Percentiles rank a stretch among this genome's conserved stretches.
These are phyloP conservation scores for Congeria kusceri DNA, from an alignment of 2,888 invertebrate genomes.

Conservation along the genomic window DNA sequence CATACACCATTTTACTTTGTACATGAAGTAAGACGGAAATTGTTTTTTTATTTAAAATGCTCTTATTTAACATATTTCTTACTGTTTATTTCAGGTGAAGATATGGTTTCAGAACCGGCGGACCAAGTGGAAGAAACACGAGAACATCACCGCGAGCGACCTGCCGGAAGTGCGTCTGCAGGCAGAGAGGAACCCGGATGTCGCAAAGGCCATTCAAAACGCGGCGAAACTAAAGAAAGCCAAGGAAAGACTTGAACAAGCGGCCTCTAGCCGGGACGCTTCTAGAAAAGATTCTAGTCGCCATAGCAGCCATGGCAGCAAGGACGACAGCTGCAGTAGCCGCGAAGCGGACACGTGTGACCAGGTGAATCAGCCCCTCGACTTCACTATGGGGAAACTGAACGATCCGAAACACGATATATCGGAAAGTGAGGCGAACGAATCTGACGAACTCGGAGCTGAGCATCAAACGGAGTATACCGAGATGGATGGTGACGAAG, in stretches of 20 bases:
- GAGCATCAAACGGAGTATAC: constrained; percentile 42
- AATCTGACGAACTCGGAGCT: constrained; percentile 28
- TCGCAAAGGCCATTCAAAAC: constrained; percentile 66
- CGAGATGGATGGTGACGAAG: too few relatives aligned
- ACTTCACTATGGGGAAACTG: constrained; percentile 47
- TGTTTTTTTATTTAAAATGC: neutral
- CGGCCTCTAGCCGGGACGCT: neutral
- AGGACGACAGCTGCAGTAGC: constrained; percentile 4
- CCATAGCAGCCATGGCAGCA: neutral
- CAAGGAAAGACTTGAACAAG: constrained; percentile 55
- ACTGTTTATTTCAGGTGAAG: constrained; percentile 90
- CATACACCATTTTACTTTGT: too few relatives aligned
- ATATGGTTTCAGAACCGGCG: constrained; percentile 96
- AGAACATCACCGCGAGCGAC: constrained; percentile 95
- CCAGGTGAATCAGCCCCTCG: constrained; percentile 33
- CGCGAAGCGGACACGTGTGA: neutral
- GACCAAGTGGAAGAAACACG: constrained; percentile 95
- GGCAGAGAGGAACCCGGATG: constrained; percentile 77
- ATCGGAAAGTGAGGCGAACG: constrained; percentile 27
- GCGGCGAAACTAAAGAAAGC: constrained; percentile 65
- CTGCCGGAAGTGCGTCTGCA: constrained; percentile 92
- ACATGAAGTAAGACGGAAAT: too few relatives aligned
- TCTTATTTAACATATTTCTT: neutral
- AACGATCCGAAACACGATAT: constrained; percentile 12
- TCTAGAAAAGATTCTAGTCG: neutral